These are phyloP conservation scores for Archilochus colubris DNA, from an alignment of 2,113 vertebrate genomes.

Conservation along the genomic window DNA sequence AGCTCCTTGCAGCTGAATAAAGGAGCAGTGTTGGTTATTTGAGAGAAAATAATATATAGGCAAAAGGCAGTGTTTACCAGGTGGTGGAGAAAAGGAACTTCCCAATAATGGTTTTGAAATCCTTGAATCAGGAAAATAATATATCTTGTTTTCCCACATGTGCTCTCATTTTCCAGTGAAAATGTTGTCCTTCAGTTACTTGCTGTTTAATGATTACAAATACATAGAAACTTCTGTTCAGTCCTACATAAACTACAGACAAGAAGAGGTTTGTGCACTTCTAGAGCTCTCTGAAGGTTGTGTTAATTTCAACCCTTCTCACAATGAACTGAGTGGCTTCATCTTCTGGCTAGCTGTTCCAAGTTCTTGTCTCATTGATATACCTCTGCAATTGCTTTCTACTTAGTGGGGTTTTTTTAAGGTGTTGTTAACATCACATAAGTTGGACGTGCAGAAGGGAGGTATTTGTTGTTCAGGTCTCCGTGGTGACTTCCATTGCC, in stretches of 20 bases:
- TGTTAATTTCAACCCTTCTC: background rate
- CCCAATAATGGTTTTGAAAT: background rate
- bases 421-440: background rate
- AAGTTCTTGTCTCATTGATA: background rate
- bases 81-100: background rate
- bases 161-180: accelerated
- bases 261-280: background rate
- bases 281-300: background rate
- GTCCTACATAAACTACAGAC: background rate
- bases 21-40: background rate
- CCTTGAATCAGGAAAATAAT: background rate
- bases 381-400: background rate
- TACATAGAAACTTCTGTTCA: background rate
- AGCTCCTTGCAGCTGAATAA: background rate
- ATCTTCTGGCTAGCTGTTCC: background rate
- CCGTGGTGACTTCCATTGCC: background rate
- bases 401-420: background rate
- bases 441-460: background rate
- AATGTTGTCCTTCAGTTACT: background rate
- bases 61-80: background rate
- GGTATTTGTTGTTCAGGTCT: background rate
- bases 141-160: background rate
- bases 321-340: accelerated
- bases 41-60: background rate
- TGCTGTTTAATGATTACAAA: background rate